Percentiles rank a stretch among this genome's conserved stretches.
These are phyloP conservation scores for Mongoloraphidia duomilia DNA, from an alignment of 2,888 invertebrate genomes.

Conservation along the genomic window DNA sequence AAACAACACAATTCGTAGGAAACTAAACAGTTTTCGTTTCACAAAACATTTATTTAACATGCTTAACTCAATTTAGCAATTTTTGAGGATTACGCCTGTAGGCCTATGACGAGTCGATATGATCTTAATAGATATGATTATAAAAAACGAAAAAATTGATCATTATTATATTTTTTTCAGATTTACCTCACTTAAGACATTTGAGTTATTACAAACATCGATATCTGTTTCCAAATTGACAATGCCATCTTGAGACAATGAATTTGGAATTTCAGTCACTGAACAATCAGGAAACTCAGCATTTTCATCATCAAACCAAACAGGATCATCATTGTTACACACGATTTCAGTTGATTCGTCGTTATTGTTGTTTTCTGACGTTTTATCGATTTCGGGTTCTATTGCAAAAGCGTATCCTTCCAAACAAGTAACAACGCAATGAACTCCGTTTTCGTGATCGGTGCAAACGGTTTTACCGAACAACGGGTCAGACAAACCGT, in stretches of 20 bases:
- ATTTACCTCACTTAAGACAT: too few species aligned
- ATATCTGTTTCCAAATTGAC: slow-evolving; percentile 28
- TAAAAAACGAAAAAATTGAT: too few species aligned
- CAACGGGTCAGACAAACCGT: slow-evolving; percentile 22
- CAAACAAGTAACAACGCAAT: slow-evolving; percentile 41
- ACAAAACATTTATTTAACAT: too few species aligned
- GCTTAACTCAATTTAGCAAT: too few species aligned
- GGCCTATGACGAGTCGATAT: too few species aligned
- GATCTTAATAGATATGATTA: too few species aligned
- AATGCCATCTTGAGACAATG: slow-evolving; percentile 33
- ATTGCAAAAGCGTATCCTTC: slow-evolving; percentile 45
- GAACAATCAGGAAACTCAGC: slow-evolving; percentile 39
- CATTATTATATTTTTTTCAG: too few species aligned
- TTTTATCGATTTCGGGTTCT: slow-evolving; percentile 15
- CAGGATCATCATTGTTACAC: slow-evolving; percentile 26
- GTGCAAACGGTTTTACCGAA: slow-evolving; percentile 25
- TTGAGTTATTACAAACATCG: neutral
- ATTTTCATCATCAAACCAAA: slow-evolving; percentile 26
- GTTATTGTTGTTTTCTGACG: slow-evolving; percentile 11
- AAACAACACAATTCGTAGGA: neutral
- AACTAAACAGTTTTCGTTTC: neutral
- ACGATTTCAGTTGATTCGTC: slow-evolving; percentile 18
- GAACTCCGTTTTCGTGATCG: slow-evolving; percentile 18
- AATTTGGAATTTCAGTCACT: slow-evolving; percentile 35
- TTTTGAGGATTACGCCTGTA: too few species aligned